These are phyloP conservation scores for Pentamera pediparva DNA, from an alignment of 53 echinoderm and acorn worm genomes.

Conservation along the genomic window DNA sequence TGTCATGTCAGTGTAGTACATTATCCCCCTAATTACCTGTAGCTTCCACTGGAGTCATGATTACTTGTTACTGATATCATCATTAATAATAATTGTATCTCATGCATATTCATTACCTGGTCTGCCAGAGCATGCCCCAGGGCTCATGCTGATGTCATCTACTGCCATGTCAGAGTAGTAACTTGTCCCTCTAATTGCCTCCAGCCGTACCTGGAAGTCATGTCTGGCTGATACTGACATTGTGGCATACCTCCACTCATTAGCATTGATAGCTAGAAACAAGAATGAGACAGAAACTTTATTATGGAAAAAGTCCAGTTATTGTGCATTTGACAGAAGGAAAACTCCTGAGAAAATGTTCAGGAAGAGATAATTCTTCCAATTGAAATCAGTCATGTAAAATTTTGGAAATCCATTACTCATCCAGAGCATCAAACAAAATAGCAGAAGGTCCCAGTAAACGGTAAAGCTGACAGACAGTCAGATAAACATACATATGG, in stretches of 20 bases:
- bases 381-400: too few species aligned
- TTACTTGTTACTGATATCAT: slow-evolving; percentile 58
- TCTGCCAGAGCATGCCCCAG: slow-evolving; percentile 37
- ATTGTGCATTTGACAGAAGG: not conserved
- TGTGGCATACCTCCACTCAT: slow-evolving; percentile 72
- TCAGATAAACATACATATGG: not conserved
- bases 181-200: slow-evolving; percentile 45
- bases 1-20: too few species aligned
- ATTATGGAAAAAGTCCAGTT: too few species aligned
- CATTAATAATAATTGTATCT: too few species aligned
- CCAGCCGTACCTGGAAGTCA: slow-evolving; percentile 62
- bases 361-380: too few species aligned
- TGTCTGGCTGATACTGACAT: slow-evolving; percentile 63
- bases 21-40: slow-evolving; percentile 46
- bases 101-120: slow-evolving; percentile 18
- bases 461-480: not conserved
- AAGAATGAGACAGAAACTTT: not conserved
- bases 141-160: slow-evolving; percentile 67
- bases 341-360: too few species aligned
- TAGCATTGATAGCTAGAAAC: slow-evolving; percentile 43
- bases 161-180: slow-evolving; percentile 84
- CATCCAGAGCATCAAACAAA: not conserved
- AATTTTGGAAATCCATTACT: too few species aligned
- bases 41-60: slow-evolving; percentile 63
- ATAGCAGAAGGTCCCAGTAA: not conserved